A percentile compares a stretch with the other conserved stretches of the same genome.
phyloP scores from a whole-genome alignment of 2,113 vertebrate species.

The Illadopsis cleaveri region DNA sequence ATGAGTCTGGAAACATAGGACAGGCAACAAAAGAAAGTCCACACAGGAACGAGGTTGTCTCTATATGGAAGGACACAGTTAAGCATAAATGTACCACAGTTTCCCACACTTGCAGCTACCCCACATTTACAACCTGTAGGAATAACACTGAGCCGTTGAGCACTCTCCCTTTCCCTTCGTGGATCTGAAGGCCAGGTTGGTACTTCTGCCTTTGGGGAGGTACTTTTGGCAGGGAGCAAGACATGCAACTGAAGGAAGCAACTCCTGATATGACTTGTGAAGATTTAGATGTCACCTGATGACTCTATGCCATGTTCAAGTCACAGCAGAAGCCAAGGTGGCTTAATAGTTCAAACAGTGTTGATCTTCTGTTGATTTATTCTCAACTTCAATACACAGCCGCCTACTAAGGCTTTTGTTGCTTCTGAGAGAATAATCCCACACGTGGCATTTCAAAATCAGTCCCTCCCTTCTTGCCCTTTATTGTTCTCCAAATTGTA shows the following conservation, averaged over 20 bases:
- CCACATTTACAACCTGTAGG: neutral
- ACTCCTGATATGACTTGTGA: neutral
- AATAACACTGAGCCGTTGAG: neutral
- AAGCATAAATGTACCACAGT: neutral
- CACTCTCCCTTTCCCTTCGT: neutral
- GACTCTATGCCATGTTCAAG: neutral
- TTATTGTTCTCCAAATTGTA: neutral
- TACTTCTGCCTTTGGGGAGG: neutral
- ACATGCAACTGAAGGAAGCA: neutral
- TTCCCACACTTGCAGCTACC: neutral
- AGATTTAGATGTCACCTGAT: neutral
- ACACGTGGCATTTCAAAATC: neutral
- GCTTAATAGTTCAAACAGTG: neutral
- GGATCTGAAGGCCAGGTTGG: neutral
- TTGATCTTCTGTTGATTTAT: neutral
- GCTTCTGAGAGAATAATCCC: neutral
- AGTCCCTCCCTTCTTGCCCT: neutral
- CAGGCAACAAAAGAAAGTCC: neutral
- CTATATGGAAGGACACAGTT: neutral
- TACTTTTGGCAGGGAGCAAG: neutral
- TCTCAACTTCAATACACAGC: neutral
- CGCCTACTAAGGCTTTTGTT: neutral
- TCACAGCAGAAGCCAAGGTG: neutral
- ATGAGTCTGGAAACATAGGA: accelerated
- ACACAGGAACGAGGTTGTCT: neutral